Conservation (phyloP, 2,888 invertebrate species). For the Meiosimyza decipiens region DNA sequence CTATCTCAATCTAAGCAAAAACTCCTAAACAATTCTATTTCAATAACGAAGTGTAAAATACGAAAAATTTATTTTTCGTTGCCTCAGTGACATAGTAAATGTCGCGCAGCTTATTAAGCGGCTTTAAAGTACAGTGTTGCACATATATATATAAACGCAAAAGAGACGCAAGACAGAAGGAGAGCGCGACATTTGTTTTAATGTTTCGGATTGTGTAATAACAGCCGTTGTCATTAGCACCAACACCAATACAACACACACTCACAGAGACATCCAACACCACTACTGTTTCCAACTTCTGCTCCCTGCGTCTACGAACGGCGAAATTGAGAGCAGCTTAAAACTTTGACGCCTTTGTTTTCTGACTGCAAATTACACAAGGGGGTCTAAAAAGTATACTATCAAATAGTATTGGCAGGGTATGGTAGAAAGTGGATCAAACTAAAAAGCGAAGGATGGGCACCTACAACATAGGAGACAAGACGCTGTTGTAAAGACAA, state of each 20-base stretch:
- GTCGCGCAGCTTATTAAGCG: constrained; percentile 1
- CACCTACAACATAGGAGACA: too few species aligned
- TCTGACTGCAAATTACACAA: background rate
- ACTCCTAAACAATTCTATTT: too few species aligned
- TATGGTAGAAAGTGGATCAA: background rate
- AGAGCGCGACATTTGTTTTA: too few species aligned
- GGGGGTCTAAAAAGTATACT: background rate
- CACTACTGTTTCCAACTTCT: background rate
- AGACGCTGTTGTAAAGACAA: too few species aligned
- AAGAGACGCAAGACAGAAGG: too few species aligned
- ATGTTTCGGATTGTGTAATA: background rate
- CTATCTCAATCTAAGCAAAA: too few species aligned
- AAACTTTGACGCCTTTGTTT: constrained; percentile 14
- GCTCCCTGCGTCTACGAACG: background rate
- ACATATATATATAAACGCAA: too few species aligned
- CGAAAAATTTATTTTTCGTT: too few species aligned
- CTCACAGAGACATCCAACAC: background rate
- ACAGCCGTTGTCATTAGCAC: constrained; percentile 6
- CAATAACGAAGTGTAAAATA: too few species aligned
- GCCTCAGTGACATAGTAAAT: background rate
- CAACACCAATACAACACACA: background rate
- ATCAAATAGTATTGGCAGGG: background rate
- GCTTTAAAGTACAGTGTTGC: background rate
- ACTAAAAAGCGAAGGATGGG: background rate
- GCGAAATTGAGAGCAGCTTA: background rate